Conservation (phyloP, 2,888 invertebrate genomes). For the Corythucha ciliata region DNA sequence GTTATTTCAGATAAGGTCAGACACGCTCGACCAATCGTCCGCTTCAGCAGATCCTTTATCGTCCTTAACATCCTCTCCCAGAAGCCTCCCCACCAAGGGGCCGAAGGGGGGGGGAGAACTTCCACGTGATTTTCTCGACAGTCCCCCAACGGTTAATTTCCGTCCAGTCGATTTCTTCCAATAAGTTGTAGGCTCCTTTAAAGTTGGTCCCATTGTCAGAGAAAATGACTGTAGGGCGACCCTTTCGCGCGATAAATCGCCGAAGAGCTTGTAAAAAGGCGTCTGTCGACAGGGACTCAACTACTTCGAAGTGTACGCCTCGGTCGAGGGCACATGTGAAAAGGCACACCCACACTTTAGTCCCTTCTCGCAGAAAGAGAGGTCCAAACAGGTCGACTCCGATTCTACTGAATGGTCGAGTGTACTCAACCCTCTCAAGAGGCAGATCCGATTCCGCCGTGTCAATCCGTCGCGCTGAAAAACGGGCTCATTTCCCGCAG, state of each 20-base stretch:
- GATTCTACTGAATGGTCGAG: conserved; percentile 38
- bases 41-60: conserved; percentile 20
- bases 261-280: conserved; percentile 38
- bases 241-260: conserved; percentile 38
- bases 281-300: conserved; percentile 36
- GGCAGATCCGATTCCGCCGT: conserved; percentile 30
- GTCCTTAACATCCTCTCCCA: conserved; percentile 36
- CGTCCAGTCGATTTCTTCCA: conserved; percentile 47
- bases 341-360: conserved; percentile 39
- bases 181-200: conserved; percentile 39
- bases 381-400: conserved; percentile 37
- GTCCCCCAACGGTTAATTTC: conserved; percentile 28
- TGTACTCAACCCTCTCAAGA: conserved; percentile 12
- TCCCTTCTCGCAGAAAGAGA: conserved; percentile 21
- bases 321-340: conserved; percentile 41
- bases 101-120: conserved; percentile 29
- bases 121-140: conserved; percentile 35
- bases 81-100: conserved; percentile 43
- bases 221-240: conserved; percentile 37
- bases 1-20: conserved; percentile 20
- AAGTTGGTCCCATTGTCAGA: conserved; percentile 42
- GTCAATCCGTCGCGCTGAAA: conserved; percentile 30
- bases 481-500: conserved; percentile 30
- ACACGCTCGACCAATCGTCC: conserved; percentile 19
- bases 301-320: conserved; percentile 40